phyloP scores from a whole-genome alignment of 2,113 vertebrate species.

The Choloepus hoffmanni region DNA sequence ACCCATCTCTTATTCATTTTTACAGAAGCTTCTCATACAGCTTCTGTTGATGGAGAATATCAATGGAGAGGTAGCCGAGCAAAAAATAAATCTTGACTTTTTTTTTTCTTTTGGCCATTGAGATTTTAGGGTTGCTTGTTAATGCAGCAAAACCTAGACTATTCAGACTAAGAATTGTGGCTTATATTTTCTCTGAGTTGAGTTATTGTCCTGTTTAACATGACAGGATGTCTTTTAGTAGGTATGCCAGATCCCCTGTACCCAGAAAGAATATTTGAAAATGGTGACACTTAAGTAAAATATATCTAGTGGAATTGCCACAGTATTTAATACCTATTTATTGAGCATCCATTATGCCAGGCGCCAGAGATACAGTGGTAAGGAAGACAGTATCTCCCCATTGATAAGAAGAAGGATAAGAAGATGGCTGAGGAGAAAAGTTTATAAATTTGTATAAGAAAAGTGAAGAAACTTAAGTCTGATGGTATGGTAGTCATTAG shows the following conservation, averaged over 20 bases:
- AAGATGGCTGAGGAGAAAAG: background rate
- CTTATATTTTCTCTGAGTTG: constrained; percentile 16
- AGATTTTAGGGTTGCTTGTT: constrained; percentile 34
- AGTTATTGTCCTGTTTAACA: background rate
- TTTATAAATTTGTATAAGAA: background rate
- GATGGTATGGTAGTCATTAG: background rate
- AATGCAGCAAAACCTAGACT: background rate
- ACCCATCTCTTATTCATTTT: background rate
- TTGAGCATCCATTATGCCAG: background rate
- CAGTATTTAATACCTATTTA: background rate
- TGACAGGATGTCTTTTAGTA: background rate
- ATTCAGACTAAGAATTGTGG: background rate
- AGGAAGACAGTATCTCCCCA: background rate
- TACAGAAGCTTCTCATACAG: background rate
- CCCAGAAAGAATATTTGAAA: background rate
- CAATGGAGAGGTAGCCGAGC: background rate
- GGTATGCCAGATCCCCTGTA: background rate
- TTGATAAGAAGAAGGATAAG: background rate
- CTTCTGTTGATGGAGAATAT: background rate
- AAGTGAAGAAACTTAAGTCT: background rate
- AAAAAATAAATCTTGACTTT: background rate
- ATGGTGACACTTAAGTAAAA: background rate
- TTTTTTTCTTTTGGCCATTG: background rate
- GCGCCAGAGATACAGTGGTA: background rate
- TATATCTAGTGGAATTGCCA: background rate